Evolutionary conservation across 37 sponge, comb jelly and placozoan species (phyloP).

Genomic region (Halisarca cf. caerulea): DNA sequence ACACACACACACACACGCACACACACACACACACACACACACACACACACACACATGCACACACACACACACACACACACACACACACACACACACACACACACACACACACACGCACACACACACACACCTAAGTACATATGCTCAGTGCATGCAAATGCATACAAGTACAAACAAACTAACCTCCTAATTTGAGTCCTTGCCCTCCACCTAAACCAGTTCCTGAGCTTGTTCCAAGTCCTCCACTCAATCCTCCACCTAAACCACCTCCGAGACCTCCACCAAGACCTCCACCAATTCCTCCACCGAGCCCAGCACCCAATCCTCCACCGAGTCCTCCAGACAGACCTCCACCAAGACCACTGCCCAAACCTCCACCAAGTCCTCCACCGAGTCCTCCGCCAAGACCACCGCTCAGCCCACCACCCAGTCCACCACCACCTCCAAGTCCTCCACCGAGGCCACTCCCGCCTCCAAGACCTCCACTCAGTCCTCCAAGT

Average conservation of each 20-base stretch:
- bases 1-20: no score
- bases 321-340: slow-evolving; percentile 13
- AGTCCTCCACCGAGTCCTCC: slow-evolving; percentile 48
- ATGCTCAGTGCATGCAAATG: no score
- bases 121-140: no score
- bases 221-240: neutral
- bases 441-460: slow-evolving; percentile 32
- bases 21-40: no score
- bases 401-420: neutral
- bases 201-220: neutral
- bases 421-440: slow-evolving; percentile 28
- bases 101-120: no score
- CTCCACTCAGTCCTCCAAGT: slow-evolving; percentile 34
- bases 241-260: slow-evolving; percentile 22
- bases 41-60: no score
- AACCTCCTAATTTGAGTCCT: neutral
- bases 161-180: no score
- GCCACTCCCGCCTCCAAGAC: slow-evolving; percentile 29
- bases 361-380: slow-evolving; percentile 42
- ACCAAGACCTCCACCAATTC: slow-evolving; percentile 3
- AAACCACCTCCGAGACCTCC: slow-evolving; percentile 6
- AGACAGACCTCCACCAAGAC: neutral
- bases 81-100: no score
- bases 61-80: no score
- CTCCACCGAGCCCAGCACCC: slow-evolving; percentile 27